phyloP scores from a whole-genome alignment of 2,888 invertebrate species.

The Coelopa pilipes region DNA sequence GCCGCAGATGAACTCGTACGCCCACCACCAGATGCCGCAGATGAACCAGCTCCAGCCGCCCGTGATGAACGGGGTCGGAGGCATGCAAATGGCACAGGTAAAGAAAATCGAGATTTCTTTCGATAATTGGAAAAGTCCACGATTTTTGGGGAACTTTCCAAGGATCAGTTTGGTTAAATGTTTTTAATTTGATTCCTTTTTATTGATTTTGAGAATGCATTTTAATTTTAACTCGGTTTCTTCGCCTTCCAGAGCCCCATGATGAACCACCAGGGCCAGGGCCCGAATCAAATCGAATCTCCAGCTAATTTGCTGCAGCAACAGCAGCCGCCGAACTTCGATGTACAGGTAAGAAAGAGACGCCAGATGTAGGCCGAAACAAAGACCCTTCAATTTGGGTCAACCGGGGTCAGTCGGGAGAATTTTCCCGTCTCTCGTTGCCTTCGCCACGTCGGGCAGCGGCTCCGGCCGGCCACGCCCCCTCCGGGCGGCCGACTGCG shows the following conservation, averaged over 20 bases:
- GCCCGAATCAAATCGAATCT: constrained; percentile 67
- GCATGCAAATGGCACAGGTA: constrained; percentile 66
- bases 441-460: background rate
- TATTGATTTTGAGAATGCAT: background rate
- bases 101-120: background rate
- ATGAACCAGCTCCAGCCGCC: constrained; percentile 66
- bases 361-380: background rate
- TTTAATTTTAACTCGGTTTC: constrained; percentile 11
- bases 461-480: background rate
- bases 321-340: constrained; percentile 80
- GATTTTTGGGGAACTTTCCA: too few relatives aligned
- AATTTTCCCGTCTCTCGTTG: too few relatives aligned
- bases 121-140: too few relatives aligned
- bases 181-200: constrained; percentile 16
- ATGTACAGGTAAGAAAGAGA: constrained; percentile 77
- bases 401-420: background rate
- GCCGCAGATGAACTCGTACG: constrained; percentile 60
- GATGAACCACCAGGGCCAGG: constrained; percentile 66
- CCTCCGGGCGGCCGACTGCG: constrained; percentile 39
- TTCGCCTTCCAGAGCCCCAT: constrained; percentile 61
- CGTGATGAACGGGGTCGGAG: constrained; percentile 65
- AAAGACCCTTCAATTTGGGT: background rate
- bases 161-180: too few relatives aligned
- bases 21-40: constrained; percentile 65
- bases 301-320: constrained; percentile 70